Base-by-base conservation (phyloP, 2,797 vertebrate genomes). In the Onychomys torridus region DNA sequence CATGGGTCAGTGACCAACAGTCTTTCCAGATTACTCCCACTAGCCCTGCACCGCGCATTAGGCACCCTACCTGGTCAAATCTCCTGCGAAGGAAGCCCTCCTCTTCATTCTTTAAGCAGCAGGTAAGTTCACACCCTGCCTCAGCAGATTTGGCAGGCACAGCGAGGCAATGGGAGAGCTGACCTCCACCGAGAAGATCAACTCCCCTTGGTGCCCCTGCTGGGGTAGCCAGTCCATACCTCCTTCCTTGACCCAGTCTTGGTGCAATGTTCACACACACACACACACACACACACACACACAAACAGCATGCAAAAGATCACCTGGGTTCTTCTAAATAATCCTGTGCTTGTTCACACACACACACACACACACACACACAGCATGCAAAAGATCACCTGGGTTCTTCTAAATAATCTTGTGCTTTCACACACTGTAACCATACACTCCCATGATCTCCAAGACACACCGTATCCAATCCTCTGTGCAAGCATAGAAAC, bases 51-150 rank as follows among this genome's bases (percentile, higher is more conserved):
- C 78, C 32, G 49, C 34, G 92, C 93, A 75, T 59, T 90, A 95
- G 92, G 92, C 57, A 25, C 92, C 97, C 96, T 98, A 97, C 97
- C 97, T 98, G 97, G 88, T 61, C 90, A 97, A 78, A 76, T 89
- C 92, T 90, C 2, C 9, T 77, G 95, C 88, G n/a, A n/a, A n/a
- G n/a, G 77, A 71, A 23, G 85, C 95, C 90, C 76, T 97, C 97
- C 82, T 97, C 97, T 96, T 97, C 97, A 76, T 92, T 97, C 77
- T 97, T 67, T 96, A 93, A 96, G 94, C 97, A 93, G 93, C 93
- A 95, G 92, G 90, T 97, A 94, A 96, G 96, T 82, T 96, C 96
- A 96, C 85, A 93, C 76, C 93, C 90, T 67, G 95, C 91, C 86
- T 87, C 92, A 90, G 91, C 25, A 1, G 79, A 75, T 57, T 59